phyloP scores from a whole-genome alignment of 2,113 vertebrate species.

The Oceanodroma tethys region DNA sequence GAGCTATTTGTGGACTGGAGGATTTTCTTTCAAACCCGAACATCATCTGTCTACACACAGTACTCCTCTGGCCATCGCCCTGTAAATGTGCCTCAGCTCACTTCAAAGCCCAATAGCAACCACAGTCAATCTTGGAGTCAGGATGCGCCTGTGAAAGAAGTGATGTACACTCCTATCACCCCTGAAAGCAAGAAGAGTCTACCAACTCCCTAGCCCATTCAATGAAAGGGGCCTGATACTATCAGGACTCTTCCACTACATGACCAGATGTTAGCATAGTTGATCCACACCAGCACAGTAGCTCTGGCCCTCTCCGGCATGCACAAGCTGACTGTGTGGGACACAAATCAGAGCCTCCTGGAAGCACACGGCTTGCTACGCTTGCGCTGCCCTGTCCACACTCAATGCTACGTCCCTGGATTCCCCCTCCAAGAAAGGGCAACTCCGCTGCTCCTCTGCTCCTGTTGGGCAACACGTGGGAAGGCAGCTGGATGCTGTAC shows the following conservation, averaged over 20 bases:
- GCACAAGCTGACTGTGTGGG: neutral
- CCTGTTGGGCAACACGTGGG: neutral
- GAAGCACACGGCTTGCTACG: neutral
- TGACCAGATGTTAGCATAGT: neutral
- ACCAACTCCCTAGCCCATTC: neutral
- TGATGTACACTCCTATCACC: neutral
- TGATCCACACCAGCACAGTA: neutral
- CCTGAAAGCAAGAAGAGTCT: neutral
- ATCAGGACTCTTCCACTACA: neutral
- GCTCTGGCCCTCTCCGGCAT: neutral
- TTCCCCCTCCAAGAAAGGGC: neutral
- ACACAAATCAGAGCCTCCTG: neutral
- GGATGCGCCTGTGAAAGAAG: neutral
- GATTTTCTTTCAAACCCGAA: neutral
- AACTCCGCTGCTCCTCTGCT: neutral
- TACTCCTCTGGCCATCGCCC: neutral
- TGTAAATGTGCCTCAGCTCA: neutral
- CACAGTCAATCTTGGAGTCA: accelerated
- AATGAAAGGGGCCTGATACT: neutral
- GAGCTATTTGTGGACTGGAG: neutral
- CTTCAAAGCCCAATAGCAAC: neutral
- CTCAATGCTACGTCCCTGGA: accelerated
- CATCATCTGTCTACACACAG: neutral
- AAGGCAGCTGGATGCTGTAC: neutral
- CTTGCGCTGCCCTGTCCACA: neutral